Conservation (phyloP, 2,797 vertebrate species). For the Peromyscus nudipes region DNA sequence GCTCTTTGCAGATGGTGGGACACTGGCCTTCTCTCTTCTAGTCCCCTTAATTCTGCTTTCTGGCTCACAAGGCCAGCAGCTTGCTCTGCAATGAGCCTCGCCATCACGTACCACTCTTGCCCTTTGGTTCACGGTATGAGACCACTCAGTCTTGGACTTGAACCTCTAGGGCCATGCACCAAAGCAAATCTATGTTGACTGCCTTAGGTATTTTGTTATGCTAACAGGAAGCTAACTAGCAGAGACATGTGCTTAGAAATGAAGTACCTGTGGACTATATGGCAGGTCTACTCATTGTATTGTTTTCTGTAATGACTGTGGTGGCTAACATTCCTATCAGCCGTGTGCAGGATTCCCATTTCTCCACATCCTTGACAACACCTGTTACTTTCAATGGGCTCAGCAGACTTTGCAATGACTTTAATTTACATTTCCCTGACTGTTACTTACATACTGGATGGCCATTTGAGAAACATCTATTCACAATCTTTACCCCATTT, state of each 20-base stretch:
- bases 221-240: not conserved
- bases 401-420: not conserved
- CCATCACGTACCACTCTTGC: not conserved
- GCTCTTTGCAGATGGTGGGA: too few relatives aligned
- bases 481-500: not conserved
- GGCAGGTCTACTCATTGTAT: not conserved
- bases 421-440: not conserved
- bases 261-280: not conserved
- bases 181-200: not conserved
- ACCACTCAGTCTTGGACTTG: not conserved
- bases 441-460: not conserved
- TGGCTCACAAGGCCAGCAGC: not conserved
- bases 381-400: not conserved
- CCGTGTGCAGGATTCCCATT: not conserved
- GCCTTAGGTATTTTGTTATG: not conserved
- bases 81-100: not conserved
- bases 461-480: not conserved
- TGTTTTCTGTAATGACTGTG: not conserved
- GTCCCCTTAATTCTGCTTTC: not conserved
- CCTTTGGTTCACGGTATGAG: not conserved
- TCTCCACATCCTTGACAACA: not conserved
- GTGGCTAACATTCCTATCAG: too few relatives aligned
- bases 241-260: not conserved
- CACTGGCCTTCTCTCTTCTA: not conserved
- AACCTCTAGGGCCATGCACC: not conserved